phyloP scores from a whole-genome alignment of 2,797 vertebrate genomes.

The Hyperoplus immaculatus region DNA sequence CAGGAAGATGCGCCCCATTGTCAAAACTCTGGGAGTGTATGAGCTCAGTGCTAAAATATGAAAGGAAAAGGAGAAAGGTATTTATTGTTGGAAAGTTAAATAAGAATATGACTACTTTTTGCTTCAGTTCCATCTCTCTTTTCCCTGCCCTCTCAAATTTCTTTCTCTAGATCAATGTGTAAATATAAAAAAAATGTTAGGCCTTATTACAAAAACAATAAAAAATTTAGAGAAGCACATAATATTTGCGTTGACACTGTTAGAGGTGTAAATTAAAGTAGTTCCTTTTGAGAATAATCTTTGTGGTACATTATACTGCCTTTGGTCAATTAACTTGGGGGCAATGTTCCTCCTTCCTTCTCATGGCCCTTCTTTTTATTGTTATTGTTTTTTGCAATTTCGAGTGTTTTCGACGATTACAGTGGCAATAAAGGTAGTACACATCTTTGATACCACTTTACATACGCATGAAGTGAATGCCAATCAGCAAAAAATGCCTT shows the following conservation, averaged over 20 bases:
- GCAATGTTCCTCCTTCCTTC: neutral
- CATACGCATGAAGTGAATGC: neutral
- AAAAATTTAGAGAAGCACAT: neutral
- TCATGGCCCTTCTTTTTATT: no score
- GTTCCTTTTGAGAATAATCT: neutral
- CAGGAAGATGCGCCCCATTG: conserved; percentile 97
- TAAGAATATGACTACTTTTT: neutral
- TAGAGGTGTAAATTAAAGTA: neutral
- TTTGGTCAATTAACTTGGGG: neutral
- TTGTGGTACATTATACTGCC: neutral
- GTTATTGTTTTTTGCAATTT: no score
- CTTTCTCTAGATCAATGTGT: neutral
- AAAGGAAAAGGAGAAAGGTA: neutral
- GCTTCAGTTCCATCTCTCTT: neutral
- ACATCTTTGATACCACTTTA: neutral
- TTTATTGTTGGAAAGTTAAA: neutral
- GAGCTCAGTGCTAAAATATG: conserved; percentile 6
- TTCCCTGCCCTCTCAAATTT: neutral
- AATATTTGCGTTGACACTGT: neutral
- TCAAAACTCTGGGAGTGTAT: conserved; percentile 31
- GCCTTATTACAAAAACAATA: no score
- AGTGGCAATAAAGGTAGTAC: neutral
- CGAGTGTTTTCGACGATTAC: neutral
- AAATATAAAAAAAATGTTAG: no score
- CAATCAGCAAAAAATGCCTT: neutral